Base-by-base conservation (phyloP, 2,797 vertebrate species). In the Ctenochaetus hawaiiensis region DNA sequence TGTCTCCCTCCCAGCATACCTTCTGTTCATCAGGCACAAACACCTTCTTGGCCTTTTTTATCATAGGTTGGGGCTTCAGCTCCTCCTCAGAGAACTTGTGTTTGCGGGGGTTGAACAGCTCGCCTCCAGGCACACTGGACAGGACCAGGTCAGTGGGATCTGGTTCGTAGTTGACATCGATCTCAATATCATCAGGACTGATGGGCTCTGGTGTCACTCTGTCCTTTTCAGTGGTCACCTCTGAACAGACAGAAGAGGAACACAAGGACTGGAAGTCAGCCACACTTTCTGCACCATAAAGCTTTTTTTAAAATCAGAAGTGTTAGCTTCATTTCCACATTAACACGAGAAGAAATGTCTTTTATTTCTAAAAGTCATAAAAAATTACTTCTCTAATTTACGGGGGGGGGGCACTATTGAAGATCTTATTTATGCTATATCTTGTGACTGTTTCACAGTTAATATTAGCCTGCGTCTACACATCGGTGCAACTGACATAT, bases 1-100 rank as follows among this genome's bases (percentile, higher is more conserved):
- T 3, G 7, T 52, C 41, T 23, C 16, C 34, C 16, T 6, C 16
- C 5, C 44, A 8, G 11, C 86, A 14, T 95, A 99, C 98, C 97
- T 99, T 99, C 90, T 96, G 94, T 0, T 98, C 96, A 3, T 98
- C 94, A 0, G 98, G 97, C 14, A 99, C 98, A 91, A 96, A 97
- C 88, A 98, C 94, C 89, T 99, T 99, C 95, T 97, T 99, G 83
- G 98, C 98, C 90, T 99, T 99, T 91, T 99, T 99, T 90, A 99
- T 99, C 96, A 99, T 99, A 2, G 98, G 98, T 77, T 99, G 98
- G 26, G 98, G 98, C 87, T 98, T 99, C 69, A 99, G 96, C 75
- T 99, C 98, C 18, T 99, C 97, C 37, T 98, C 97, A 0, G 94
- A 94, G 91, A 99, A 99, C 87, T 95, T 97, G 94, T 98, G 97